A percentile compares a stretch with the other conserved stretches of the same genome.
Evolutionary conservation across 2,113 vertebrate species (phyloP).

Genomic region (Cyprinus carpio): DNA sequence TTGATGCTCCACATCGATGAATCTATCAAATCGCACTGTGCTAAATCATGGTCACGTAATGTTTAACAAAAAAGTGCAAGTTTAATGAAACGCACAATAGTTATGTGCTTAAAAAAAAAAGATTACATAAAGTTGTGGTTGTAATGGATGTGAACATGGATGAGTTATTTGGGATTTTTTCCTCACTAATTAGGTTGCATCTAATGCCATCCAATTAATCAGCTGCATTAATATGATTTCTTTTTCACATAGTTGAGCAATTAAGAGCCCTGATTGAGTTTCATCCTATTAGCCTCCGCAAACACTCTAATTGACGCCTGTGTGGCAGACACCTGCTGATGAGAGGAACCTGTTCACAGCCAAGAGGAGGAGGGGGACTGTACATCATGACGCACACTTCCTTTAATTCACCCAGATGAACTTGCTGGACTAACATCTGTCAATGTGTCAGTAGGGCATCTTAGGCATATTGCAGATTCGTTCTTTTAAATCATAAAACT

Average conservation of each 20-base stretch:
- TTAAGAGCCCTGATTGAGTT: constrained; percentile 98
- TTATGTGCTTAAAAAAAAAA: neutral
- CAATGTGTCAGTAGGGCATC: too few relatives aligned
- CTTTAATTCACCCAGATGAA: too few relatives aligned
- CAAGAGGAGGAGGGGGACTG: too few relatives aligned
- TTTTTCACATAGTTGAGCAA: constrained; percentile 95
- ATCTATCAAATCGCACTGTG: neutral
- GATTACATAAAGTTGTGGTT: neutral
- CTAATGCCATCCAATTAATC: constrained; percentile 94
- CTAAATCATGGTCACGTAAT: neutral
- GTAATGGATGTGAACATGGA: constrained; percentile 11
- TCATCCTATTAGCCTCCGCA: constrained; percentile 99
- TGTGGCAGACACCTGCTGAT: constrained; percentile 62
- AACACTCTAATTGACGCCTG: constrained; percentile 95
- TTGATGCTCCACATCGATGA: constrained; percentile 26
- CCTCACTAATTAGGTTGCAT: constrained; percentile 88
- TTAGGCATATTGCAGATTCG: neutral
- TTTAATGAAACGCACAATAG: neutral
- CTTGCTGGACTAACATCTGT: too few relatives aligned
- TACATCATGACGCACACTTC: too few relatives aligned
- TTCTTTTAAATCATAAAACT: neutral
- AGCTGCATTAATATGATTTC: constrained; percentile 98
- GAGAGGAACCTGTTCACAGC: too few relatives aligned
- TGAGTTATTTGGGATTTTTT: constrained; percentile 9
- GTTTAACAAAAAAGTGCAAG: neutral